These are phyloP conservation scores for Halcyon malimbica DNA, from an alignment of 2,113 vertebrate species.

Conservation along the genomic window DNA sequence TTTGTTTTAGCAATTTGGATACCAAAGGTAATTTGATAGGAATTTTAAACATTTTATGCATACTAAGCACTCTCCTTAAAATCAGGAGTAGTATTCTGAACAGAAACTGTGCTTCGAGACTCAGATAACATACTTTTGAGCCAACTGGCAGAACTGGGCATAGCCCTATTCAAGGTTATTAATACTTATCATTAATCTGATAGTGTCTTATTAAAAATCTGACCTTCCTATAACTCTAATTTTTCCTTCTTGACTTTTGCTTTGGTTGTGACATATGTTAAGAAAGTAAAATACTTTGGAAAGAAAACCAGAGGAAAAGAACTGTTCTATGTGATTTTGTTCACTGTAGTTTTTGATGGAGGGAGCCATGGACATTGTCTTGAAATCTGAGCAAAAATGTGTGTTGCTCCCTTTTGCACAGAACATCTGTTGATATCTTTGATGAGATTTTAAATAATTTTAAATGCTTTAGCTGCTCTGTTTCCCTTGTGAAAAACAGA, in stretches of 20 bases:
- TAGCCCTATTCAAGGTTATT: not conserved
- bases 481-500: not conserved
- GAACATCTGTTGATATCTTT: not conserved
- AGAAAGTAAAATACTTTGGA: not conserved
- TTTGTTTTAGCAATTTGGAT: not conserved
- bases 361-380: not conserved
- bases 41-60: not conserved
- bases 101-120: not conserved
- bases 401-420: not conserved
- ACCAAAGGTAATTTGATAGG: not conserved
- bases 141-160: not conserved
- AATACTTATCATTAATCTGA: not conserved
- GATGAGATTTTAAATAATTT: not conserved
- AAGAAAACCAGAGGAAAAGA: not conserved
- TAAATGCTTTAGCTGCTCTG: not conserved
- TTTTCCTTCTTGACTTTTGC: not conserved
- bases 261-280: not conserved
- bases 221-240: not conserved
- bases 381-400: not conserved
- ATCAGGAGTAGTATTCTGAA: not conserved
- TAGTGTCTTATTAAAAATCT: not conserved
- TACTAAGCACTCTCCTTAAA: not conserved
- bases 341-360: not conserved
- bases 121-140: not conserved
- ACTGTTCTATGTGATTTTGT: not conserved